Evolutionary conservation across 2,888 invertebrate species (phyloP).

Genomic region (Pollenia angustigena): DNA sequence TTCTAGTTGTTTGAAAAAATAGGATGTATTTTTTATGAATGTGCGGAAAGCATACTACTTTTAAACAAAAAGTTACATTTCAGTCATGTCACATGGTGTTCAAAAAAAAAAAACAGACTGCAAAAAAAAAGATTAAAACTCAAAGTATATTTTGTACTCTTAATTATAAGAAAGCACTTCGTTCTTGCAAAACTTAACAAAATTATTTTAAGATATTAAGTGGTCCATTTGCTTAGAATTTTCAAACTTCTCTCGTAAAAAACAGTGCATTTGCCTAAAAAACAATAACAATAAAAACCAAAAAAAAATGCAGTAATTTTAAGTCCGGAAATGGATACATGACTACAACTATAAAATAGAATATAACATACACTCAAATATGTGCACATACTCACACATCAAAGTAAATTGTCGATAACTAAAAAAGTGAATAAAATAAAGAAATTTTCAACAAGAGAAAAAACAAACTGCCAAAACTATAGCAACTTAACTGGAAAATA

Average conservation of each 20-base stretch:
- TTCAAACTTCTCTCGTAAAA: neutral
- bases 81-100: too few relatives aligned
- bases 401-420: slow-evolving; percentile 53
- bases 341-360: slow-evolving; percentile 54
- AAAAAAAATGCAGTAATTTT: slow-evolving; percentile 48
- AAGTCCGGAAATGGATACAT: slow-evolving; percentile 70
- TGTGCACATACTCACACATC: neutral
- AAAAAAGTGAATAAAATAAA: slow-evolving; percentile 50
- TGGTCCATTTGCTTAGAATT: neutral
- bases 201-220: too few relatives aligned
- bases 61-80: too few relatives aligned
- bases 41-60: too few relatives aligned
- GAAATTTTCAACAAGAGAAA: slow-evolving; percentile 55
- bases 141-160: too few relatives aligned
- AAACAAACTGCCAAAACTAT: slow-evolving; percentile 62
- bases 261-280: neutral
- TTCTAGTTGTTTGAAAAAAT: too few relatives aligned
- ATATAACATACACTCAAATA: neutral
- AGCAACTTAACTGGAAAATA: slow-evolving; percentile 32
- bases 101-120: too few relatives aligned
- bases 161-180: too few relatives aligned
- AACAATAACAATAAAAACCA: slow-evolving; percentile 59
- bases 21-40: too few relatives aligned
- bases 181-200: too few relatives aligned
- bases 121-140: too few relatives aligned